phyloP scores from a whole-genome alignment of 2,113 vertebrate species.

The Acanthisitta chloris region DNA sequence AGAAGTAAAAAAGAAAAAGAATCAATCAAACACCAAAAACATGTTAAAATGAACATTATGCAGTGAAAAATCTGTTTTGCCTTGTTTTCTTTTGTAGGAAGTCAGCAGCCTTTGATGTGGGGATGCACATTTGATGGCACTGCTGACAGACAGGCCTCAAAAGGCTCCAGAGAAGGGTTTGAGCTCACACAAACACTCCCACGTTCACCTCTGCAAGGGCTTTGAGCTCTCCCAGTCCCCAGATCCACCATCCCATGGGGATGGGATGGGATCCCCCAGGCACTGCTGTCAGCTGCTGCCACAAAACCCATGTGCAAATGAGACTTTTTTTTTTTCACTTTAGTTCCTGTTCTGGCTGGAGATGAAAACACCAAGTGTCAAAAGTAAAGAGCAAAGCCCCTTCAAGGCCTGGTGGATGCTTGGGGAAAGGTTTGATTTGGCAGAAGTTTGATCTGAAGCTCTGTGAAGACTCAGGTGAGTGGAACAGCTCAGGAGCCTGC shows the following conservation, averaged over 20 bases:
- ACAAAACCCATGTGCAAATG: neutral
- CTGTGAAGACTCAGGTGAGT: neutral
- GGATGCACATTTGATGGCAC: neutral
- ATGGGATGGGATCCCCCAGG: neutral
- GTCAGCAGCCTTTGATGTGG: constrained; percentile 55
- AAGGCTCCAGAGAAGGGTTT: neutral
- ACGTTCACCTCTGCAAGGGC: neutral
- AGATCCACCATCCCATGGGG: accelerated
- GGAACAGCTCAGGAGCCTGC: neutral
- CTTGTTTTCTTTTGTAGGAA: constrained; percentile 42
- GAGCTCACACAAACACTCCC: neutral
- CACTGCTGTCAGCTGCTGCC: neutral
- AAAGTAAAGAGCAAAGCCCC: neutral
- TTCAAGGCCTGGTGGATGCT: neutral
- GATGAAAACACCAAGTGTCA: neutral
- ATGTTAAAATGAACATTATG: neutral
- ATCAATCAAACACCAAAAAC: neutral
- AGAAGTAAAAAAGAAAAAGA: neutral
- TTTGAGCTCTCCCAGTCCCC: neutral
- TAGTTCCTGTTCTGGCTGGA: constrained; percentile 7
- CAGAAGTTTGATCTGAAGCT: neutral
- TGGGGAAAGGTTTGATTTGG: neutral
- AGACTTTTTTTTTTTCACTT: neutral
- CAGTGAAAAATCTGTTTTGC: neutral
- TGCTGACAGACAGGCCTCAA: neutral